These are phyloP conservation scores for Aphodius granarius DNA, from an alignment of 2,888 invertebrate species.

Conservation along the genomic window DNA sequence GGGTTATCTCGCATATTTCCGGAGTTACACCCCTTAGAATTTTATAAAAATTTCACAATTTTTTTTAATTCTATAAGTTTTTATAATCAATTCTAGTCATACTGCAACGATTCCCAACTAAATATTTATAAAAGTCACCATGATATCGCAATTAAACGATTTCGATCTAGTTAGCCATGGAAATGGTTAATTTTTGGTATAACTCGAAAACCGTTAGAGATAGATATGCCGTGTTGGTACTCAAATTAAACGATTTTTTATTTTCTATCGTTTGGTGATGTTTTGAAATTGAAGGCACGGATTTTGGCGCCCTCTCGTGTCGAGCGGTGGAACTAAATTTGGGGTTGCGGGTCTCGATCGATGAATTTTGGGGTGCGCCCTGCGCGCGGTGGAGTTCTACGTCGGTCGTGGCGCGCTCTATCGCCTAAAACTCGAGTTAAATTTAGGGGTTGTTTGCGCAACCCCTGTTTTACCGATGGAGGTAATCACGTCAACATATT, in stretches of 20 bases:
- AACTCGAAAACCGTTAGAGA: neutral
- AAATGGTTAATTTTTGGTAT: neutral
- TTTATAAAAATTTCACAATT: neutral
- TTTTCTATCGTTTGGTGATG: neutral
- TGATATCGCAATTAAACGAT: neutral
- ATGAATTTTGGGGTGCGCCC: neutral
- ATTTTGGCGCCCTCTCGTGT: neutral
- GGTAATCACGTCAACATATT: neutral
- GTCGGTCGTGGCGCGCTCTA: neutral
- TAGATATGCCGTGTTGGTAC: neutral
- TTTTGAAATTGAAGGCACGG: neutral
- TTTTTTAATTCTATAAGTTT: neutral
- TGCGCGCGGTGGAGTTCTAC: neutral
- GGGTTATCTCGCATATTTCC: neutral
- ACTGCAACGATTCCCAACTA: too few relatives aligned
- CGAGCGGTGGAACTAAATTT: neutral
- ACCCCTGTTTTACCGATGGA: neutral
- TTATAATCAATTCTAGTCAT: neutral
- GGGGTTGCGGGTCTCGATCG: neutral
- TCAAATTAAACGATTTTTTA: neutral
- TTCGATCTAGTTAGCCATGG: neutral
- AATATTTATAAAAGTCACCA: neutral
- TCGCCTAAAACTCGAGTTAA: neutral
- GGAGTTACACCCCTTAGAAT: neutral
- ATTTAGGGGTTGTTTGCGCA: slow-evolving; percentile 9